phyloP scores from a whole-genome alignment of 2,113 vertebrate species.

The Dasyurus viverrinus region DNA sequence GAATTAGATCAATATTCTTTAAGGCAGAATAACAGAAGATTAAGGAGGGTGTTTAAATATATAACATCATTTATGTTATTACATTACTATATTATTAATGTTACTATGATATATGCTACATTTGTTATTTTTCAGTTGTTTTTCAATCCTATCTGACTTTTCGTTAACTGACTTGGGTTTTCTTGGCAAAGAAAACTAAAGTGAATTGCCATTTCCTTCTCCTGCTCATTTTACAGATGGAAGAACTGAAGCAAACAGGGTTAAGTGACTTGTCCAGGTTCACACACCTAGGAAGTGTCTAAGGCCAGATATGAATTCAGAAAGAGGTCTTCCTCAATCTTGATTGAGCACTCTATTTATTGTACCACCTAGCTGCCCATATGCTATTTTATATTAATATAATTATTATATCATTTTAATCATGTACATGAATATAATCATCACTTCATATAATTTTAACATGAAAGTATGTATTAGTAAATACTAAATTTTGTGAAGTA shows the following conservation, averaged over 20 bases:
- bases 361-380: not conserved
- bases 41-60: slow-evolving; percentile 10
- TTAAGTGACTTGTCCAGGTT: not conserved
- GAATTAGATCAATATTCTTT: slow-evolving; percentile 6
- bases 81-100: not conserved
- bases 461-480: not conserved
- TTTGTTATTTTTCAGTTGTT: not conserved
- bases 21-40: not conserved
- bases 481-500: not conserved
- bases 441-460: not conserved
- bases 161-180: not conserved
- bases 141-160: not conserved
- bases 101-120: not conserved
- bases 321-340: not conserved
- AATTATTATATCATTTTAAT: not conserved
- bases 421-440: too few relatives aligned
- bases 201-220: not conserved
- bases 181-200: too few relatives aligned
- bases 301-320: not conserved
- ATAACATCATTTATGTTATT: not conserved
- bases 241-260: too few relatives aligned
- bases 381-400: not conserved
- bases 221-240: not conserved
- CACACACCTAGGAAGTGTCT: not conserved
- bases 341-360: not conserved